Conservation (phyloP, 2,888 invertebrate species). For the Xestia rhomboidea region DNA sequence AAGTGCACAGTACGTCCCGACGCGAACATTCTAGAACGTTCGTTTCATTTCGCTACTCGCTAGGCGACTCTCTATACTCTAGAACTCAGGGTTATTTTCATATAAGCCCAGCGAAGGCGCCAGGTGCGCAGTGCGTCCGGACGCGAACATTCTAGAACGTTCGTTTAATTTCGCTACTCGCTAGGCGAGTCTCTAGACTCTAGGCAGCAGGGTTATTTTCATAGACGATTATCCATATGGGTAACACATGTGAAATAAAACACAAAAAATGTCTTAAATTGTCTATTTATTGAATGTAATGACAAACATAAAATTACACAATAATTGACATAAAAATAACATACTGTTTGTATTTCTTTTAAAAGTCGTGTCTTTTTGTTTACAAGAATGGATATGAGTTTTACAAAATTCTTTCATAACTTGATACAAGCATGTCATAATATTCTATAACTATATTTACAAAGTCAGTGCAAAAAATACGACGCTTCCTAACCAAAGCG, state of each 20-base stretch:
- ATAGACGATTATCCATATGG: not conserved
- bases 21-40: not conserved
- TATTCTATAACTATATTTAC: constrained; percentile 1
- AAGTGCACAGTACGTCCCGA: too few species aligned
- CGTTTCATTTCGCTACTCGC: not conserved
- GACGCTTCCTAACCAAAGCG: not conserved
- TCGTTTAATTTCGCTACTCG: too few species aligned
- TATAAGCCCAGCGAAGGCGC: too few species aligned
- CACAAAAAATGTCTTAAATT: not conserved
- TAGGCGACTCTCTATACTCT: not conserved
- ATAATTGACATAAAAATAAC: constrained; percentile 36
- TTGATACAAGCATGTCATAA: constrained; percentile 8
- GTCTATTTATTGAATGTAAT: constrained; percentile 47
- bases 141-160: too few species aligned
- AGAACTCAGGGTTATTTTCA: too few species aligned
- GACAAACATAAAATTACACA: constrained; percentile 28
- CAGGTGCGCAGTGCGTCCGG: too few species aligned
- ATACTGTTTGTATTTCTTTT: constrained; percentile 10
- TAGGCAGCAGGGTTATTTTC: too few species aligned
- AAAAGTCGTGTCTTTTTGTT: not conserved
- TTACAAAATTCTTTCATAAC: not conserved
- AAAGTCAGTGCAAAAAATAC: constrained; percentile 12
- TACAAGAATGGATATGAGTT: not conserved
- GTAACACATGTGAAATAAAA: constrained; percentile 31
- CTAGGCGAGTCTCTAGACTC: too few species aligned